Conservation (phyloP, 2,113 vertebrate species). For the Pachypanchax playfairii region DNA sequence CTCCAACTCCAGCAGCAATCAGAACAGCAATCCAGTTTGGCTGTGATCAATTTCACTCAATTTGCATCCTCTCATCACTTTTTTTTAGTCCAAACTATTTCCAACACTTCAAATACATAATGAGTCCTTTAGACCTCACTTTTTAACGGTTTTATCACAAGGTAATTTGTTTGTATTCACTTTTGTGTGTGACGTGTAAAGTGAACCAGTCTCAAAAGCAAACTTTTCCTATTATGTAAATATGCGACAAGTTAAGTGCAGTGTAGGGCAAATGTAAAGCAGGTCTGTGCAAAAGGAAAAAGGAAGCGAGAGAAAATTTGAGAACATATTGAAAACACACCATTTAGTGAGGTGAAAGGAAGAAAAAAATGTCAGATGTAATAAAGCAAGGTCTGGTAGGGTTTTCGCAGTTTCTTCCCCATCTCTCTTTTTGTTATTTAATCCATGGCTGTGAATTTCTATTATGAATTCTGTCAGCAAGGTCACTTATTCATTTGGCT, state of each 20-base stretch:
- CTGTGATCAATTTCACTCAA: background rate
- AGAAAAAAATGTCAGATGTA: slow-evolving; percentile 31
- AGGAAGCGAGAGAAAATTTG: slow-evolving; percentile 35
- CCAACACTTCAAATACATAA: background rate
- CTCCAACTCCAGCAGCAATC: background rate
- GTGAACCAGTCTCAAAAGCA: slow-evolving; percentile 2
- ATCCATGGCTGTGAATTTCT: slow-evolving; percentile 33
- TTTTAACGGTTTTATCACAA: background rate
- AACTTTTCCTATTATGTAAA: slow-evolving; percentile 41
- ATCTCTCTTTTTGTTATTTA: slow-evolving; percentile 33
- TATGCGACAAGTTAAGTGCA: slow-evolving; percentile 9
- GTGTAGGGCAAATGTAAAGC: slow-evolving; percentile 13
- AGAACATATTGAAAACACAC: slow-evolving; percentile 39
- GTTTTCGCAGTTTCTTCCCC: slow-evolving; percentile 8
- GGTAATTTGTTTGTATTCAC: background rate
- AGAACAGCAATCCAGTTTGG: background rate
- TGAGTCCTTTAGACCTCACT: background rate
- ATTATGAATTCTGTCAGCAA: slow-evolving; percentile 56
- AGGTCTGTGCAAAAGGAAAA: slow-evolving; percentile 21
- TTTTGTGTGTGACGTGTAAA: slow-evolving; percentile 9
- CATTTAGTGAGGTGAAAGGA: slow-evolving; percentile 23
- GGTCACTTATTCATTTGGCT: slow-evolving; percentile 44
- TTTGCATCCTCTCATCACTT: slow-evolving; percentile 2
- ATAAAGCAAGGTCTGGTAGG: slow-evolving; percentile 15
- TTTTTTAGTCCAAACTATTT: background rate